These are phyloP conservation scores for Lemur catta DNA, from an alignment of 2,797 vertebrate species.

Conservation along the genomic window DNA sequence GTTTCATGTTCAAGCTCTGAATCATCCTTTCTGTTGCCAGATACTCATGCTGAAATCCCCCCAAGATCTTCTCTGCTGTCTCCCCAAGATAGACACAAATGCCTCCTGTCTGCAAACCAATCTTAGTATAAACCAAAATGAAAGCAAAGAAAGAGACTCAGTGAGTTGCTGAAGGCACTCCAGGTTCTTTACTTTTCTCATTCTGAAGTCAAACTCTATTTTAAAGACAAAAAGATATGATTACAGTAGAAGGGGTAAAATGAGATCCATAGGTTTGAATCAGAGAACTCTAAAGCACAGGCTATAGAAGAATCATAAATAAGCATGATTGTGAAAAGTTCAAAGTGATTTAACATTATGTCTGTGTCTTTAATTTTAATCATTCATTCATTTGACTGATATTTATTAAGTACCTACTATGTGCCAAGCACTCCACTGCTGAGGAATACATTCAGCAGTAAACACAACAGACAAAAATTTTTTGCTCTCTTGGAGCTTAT, in stretches of 20 bases:
- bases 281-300: not conserved
- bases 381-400: not conserved
- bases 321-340: not conserved
- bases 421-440: not conserved
- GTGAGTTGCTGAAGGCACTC: not conserved
- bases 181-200: not conserved
- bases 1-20: not conserved
- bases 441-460: not conserved
- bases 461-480: not conserved
- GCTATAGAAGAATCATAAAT: not conserved
- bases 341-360: not conserved
- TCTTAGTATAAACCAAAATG: not conserved
- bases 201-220: not conserved
- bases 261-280: not conserved
- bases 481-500: not conserved
- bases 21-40: conserved; percentile 1
- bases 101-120: not conserved
- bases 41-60: not conserved
- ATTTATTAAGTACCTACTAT: not conserved
- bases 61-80: not conserved
- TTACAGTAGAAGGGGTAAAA: not conserved
- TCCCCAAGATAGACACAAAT: not conserved
- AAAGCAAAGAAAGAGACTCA: not conserved
- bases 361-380: not conserved
- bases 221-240: not conserved